Evolutionary conservation across 2,113 vertebrate genomes (phyloP).

Genomic region (Lagopus leucura): DNA sequence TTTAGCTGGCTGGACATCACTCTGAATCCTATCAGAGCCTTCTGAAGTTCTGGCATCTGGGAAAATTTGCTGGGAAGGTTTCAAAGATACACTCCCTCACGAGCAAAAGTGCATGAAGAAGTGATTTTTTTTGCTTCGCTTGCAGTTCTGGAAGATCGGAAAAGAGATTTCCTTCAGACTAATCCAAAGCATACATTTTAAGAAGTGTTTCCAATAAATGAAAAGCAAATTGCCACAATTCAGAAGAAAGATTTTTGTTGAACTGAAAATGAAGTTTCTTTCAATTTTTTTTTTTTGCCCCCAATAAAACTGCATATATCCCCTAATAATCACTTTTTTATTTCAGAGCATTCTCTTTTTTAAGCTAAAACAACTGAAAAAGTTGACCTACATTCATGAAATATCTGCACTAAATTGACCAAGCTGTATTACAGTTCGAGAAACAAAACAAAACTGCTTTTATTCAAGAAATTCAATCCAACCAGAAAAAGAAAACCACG

Average conservation of each 20-base stretch:
- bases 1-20: neutral
- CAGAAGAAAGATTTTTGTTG: neutral
- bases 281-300: neutral
- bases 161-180: neutral
- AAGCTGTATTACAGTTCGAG: neutral
- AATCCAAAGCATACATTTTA: neutral
- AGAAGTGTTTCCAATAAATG: neutral
- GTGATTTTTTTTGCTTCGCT: neutral
- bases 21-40: neutral
- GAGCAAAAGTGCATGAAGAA: slow-evolving; percentile 10
- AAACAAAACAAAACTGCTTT: neutral
- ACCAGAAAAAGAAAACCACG: neutral
- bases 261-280: neutral
- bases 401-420: neutral
- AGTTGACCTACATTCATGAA: neutral
- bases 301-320: neutral
- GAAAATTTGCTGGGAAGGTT: slow-evolving; percentile 14
- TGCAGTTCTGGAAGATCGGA: slow-evolving; percentile 23
- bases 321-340: neutral
- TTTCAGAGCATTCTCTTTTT: neutral
- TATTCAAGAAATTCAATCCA: neutral
- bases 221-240: neutral
- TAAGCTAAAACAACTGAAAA: neutral
- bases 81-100: neutral
- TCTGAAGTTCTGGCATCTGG: neutral